Evolutionary conservation across 2,113 vertebrate species (phyloP).

Genomic region (Apistogramma diplotaenia): DNA sequence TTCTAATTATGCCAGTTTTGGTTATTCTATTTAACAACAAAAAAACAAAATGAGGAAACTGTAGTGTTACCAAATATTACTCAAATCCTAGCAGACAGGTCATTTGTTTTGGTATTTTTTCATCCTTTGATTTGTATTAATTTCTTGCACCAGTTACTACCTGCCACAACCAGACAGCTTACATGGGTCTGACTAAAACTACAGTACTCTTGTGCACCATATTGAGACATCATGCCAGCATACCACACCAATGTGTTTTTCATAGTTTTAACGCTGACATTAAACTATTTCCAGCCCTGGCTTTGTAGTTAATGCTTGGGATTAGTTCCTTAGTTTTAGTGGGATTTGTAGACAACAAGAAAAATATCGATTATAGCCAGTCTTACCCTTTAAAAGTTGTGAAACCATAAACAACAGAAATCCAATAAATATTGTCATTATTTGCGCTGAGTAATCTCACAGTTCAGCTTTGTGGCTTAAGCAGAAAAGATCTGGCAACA

Average conservation of each 20-base stretch:
- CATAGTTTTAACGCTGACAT: neutral
- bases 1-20: too few relatives aligned
- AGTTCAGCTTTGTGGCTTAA: neutral
- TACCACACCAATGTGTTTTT: neutral
- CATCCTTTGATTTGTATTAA: neutral
- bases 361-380: neutral
- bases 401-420: neutral
- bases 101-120: neutral
- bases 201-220: neutral
- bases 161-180: neutral
- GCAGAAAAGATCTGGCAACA: neutral
- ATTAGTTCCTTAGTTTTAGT: neutral
- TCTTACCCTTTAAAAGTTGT: neutral
- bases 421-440: neutral
- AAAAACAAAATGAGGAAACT: neutral
- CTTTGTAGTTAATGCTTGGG: neutral
- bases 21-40: fast-evolving
- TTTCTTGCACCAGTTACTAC: neutral
- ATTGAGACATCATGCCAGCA: neutral
- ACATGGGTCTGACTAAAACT: neutral
- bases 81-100: neutral
- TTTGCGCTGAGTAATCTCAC: neutral
- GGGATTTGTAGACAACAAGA: neutral
- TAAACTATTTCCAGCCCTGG: neutral
- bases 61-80: neutral